Base-by-base conservation (phyloP, 2,797 vertebrate genomes). In the Spinus pinus region DNA sequence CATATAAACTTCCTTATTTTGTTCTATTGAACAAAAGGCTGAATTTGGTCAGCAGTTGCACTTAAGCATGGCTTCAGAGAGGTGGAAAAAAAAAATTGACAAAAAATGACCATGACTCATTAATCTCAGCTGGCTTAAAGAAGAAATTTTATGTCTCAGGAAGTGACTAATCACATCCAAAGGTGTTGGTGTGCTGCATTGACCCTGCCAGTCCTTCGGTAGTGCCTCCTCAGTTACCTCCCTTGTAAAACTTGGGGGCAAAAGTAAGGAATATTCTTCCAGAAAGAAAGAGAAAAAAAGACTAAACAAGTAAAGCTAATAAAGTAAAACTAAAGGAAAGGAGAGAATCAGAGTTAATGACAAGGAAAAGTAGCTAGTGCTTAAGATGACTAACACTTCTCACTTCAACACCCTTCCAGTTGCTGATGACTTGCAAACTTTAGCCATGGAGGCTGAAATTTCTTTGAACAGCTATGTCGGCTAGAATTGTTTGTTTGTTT, bases 381-480 rank as follows among this genome's bases (percentile, higher is more conserved):
- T 74, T 81, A 70, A 53, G 70, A 30, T 10, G 7, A 46, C 42
- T 72, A 71, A 65, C 25, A 28, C 20, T 71, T 66, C 28, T 70
- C 31, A 39, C 18, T 58, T 54, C 54, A 62, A n/a, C 14, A 9
- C 20, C 28, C n/a, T 57, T 57, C 46, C 14, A 39, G 24, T 23
- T 58, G 33, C 61, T 65, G 24, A 13, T 57, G 46, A 30, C 75
- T 77, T 92, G 67, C 49, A 50, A 9, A 81, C 20, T 50, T 89
- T 6, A 47, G 6, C 39, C 13, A 23, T 18, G 25, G 33, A 87
- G 11, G 18, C 0, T 81, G 61, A 65, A 57, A 83, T 74, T n/a
- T 47, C 28, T 77, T 80, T 56, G 25, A 62, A 46, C 24, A 21
- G 7, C 27, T 66, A 2, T 74, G 14, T 65, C 0, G 0, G 27